A percentile compares a stretch with the other conserved stretches of the same genome.
Conservation (phyloP, 30 jellyfish, hydroid and myxozoan species). For the Pelagia noctiluca region DNA sequence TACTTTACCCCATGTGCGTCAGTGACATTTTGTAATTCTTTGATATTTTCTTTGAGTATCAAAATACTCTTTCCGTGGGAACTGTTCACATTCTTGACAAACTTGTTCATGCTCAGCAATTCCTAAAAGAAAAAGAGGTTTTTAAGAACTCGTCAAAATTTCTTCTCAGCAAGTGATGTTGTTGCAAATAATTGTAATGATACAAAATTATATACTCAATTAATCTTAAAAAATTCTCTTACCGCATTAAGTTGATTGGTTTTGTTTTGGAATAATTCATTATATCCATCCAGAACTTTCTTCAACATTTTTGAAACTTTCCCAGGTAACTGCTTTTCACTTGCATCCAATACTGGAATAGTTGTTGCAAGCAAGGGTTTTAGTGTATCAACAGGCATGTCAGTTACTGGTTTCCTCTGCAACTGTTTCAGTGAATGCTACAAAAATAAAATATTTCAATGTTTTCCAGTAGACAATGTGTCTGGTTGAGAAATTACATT, state of each 20-base stretch:
- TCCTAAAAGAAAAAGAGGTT: constrained; percentile 39
- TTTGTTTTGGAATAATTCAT: constrained; percentile 60
- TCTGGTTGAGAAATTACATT: too few relatives aligned
- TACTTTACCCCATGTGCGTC: constrained; percentile 29
- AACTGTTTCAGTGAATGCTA: constrained; percentile 28
- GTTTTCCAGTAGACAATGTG: too few relatives aligned
- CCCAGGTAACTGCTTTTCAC: constrained; percentile 9
- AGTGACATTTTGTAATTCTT: constrained; percentile 20
- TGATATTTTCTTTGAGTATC: constrained; percentile 15
- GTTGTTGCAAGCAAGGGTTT: constrained; percentile 51
- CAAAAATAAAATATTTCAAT: too few relatives aligned
- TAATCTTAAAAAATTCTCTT: neutral
- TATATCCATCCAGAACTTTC: constrained; percentile 61
- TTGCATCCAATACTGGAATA: constrained; percentile 42
- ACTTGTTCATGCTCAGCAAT: constrained; percentile 16
- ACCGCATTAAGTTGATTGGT: constrained; percentile 45
- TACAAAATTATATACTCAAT: neutral
- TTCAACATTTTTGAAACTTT: constrained; percentile 44
- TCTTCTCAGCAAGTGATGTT: too few relatives aligned
- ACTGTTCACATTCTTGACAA: constrained; percentile 13
- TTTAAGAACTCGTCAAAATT: too few relatives aligned
- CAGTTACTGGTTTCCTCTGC: constrained; percentile 23
- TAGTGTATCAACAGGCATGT: constrained; percentile 47
- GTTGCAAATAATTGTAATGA: neutral
- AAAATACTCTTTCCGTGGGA: constrained; percentile 20